Conservation (phyloP, 2,113 vertebrate genomes). For the Rhinolophus sinicus region DNA sequence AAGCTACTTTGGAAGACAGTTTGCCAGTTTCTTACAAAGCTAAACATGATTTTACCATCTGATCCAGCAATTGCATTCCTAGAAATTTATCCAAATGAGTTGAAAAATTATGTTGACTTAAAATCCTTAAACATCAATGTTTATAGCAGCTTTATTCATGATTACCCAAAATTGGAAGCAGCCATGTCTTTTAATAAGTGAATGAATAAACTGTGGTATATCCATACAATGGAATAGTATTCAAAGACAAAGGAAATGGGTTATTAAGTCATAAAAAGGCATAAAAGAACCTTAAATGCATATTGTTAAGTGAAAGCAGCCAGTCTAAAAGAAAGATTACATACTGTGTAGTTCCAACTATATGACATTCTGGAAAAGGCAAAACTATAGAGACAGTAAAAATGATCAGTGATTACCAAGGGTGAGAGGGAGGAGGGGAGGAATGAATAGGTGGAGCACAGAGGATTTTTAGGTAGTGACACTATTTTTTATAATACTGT, state of each 20-base stretch:
- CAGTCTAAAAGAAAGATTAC: not conserved
- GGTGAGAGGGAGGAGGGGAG: not conserved
- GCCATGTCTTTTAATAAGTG: not conserved
- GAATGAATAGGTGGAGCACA: not conserved
- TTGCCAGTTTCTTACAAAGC: not conserved
- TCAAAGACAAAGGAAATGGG: not conserved
- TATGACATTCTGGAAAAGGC: not conserved
- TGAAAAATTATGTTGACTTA: not conserved
- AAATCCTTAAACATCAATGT: not conserved
- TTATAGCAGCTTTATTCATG: not conserved
- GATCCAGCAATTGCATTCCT: not conserved
- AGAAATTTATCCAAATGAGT: not conserved
- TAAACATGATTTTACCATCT: not conserved
- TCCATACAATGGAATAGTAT: not conserved
- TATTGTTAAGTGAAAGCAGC: not conserved
- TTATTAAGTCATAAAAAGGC: not conserved
- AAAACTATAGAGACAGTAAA: not conserved
- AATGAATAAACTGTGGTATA: not conserved
- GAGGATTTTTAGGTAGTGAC: not conserved
- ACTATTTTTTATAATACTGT: not conserved
- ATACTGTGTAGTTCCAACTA: not conserved
- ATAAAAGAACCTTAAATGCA: not conserved
- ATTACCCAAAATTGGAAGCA: not conserved
- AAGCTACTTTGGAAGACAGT: not conserved
- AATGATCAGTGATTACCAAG: not conserved